Conservation (phyloP, 2,797 vertebrate species). For the Chelidonichthys spinosus region DNA sequence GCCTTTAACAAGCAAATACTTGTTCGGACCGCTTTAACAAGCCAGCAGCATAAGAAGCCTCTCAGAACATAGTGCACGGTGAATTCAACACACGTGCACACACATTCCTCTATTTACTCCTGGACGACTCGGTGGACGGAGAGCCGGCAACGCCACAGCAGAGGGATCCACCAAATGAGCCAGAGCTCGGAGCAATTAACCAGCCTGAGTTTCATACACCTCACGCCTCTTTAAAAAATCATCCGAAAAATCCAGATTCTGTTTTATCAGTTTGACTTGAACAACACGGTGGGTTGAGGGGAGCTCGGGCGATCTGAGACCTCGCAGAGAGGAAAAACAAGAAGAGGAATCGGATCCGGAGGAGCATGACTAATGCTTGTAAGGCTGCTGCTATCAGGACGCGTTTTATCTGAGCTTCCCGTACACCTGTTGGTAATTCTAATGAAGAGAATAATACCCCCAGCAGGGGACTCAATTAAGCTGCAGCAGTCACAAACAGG, state of each 20-base stretch:
- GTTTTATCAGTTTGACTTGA: constrained; percentile 48
- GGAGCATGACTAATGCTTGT: constrained; percentile 30
- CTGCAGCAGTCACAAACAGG: constrained; percentile 63
- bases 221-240: constrained; percentile 18
- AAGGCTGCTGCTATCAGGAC: constrained; percentile 47
- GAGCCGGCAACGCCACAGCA: constrained; percentile 52
- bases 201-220: constrained; percentile 39
- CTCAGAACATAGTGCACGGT: constrained; percentile 45
- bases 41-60: constrained; percentile 24
- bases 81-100: constrained; percentile 30
- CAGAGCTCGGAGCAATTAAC: constrained; percentile 49
- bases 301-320: constrained; percentile 30
- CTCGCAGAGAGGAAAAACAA: constrained; percentile 29
- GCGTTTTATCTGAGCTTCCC: constrained; percentile 55
- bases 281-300: constrained; percentile 22
- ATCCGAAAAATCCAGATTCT: constrained; percentile 29
- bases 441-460: constrained; percentile 71
- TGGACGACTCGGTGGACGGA: constrained; percentile 39
- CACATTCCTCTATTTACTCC: constrained; percentile 51
- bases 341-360: constrained; percentile 35
- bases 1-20: constrained; percentile 70
- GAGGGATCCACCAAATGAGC: constrained; percentile 57
- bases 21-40: constrained; percentile 64
- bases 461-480: constrained; percentile 72
- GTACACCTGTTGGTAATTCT: constrained; percentile 76